phyloP scores from a whole-genome alignment of 1,140 invertebrate genomes.

The Drosophila paulistorum region DNA sequence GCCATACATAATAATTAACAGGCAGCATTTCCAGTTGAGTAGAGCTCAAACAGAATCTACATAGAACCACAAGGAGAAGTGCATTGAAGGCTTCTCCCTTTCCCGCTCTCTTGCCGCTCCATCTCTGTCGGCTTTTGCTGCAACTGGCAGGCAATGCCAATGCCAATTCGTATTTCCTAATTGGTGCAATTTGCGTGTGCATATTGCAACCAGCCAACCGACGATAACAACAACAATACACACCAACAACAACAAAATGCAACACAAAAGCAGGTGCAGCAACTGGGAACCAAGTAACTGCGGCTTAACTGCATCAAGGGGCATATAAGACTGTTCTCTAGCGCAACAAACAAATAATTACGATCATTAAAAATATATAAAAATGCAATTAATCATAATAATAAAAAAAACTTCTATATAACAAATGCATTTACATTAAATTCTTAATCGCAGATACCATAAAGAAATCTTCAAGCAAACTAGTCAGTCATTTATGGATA shows the following conservation, averaged over 20 bases:
- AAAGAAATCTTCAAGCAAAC: too few relatives aligned
- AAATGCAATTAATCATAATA: neutral
- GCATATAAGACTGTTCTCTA: neutral
- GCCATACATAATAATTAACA: slow-evolving; percentile 74
- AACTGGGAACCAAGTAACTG: slow-evolving; percentile 17
- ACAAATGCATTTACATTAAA: neutral
- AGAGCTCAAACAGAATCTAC: slow-evolving; percentile 43
- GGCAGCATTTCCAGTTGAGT: slow-evolving; percentile 55
- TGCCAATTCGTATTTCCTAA: slow-evolving; percentile 56
- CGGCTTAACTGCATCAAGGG: neutral
- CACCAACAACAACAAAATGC: slow-evolving; percentile 46
- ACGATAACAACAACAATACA: slow-evolving; percentile 33
- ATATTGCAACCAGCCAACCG: slow-evolving; percentile 55
- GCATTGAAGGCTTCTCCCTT: slow-evolving; percentile 38
- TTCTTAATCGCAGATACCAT: neutral
- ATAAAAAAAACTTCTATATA: neutral
- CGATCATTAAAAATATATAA: slow-evolving; percentile 3
- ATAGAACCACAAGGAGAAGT: slow-evolving; percentile 40
- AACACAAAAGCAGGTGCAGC: slow-evolving; percentile 62
- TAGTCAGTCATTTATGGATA: too few relatives aligned
- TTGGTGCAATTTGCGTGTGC: slow-evolving; percentile 79
- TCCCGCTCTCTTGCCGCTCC: slow-evolving; percentile 2
- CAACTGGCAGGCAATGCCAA: slow-evolving; percentile 56
- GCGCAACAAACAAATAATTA: neutral
- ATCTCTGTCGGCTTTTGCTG: slow-evolving; percentile 25